These are phyloP conservation scores for Poeciliopsis retropinna DNA, from an alignment of 2,113 vertebrate genomes.

Conservation along the genomic window DNA sequence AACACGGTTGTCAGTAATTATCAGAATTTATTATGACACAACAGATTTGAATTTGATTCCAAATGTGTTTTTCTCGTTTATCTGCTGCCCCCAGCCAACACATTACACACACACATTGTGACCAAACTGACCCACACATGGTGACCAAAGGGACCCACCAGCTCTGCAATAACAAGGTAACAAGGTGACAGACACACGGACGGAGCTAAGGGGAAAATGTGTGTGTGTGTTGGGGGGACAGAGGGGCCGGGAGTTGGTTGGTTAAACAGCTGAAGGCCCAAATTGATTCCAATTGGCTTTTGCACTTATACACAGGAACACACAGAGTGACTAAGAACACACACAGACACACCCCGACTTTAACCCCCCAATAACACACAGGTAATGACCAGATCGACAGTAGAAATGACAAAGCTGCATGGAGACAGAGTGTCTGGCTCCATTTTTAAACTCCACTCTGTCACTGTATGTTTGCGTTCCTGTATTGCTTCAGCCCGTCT, in stretches of 20 bases:
- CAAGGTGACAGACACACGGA: conserved; percentile 41
- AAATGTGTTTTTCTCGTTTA: conserved; percentile 6
- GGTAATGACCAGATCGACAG: conserved; percentile 49
- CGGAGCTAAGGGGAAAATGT: conserved; percentile 26
- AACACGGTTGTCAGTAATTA: not conserved
- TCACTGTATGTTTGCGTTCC: conserved; percentile 56
- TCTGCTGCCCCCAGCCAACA: not conserved
- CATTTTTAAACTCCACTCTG: conserved; percentile 55
- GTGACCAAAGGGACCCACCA: conserved; percentile 71
- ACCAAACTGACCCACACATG: conserved; percentile 68
- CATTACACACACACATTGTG: conserved; percentile 38
- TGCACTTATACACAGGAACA: conserved; percentile 22
- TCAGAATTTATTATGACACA: not conserved
- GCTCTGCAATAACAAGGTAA: conserved; percentile 62
- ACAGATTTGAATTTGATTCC: not conserved
- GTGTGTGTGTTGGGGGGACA: not conserved
- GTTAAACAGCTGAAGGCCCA: conserved; percentile 78
- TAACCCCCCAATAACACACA: conserved; percentile 29
- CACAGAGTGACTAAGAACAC: conserved; percentile 55
- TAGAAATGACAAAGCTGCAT: conserved; percentile 58
- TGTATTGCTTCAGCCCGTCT: conserved; percentile 22
- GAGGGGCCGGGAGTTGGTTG: conserved; percentile 1
- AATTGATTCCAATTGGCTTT: conserved; percentile 78
- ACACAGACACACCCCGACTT: conserved; percentile 61
- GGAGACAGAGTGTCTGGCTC: conserved; percentile 71